These are phyloP conservation scores for Corythaixoides concolor DNA, from an alignment of 2,113 vertebrate species.

Conservation along the genomic window DNA sequence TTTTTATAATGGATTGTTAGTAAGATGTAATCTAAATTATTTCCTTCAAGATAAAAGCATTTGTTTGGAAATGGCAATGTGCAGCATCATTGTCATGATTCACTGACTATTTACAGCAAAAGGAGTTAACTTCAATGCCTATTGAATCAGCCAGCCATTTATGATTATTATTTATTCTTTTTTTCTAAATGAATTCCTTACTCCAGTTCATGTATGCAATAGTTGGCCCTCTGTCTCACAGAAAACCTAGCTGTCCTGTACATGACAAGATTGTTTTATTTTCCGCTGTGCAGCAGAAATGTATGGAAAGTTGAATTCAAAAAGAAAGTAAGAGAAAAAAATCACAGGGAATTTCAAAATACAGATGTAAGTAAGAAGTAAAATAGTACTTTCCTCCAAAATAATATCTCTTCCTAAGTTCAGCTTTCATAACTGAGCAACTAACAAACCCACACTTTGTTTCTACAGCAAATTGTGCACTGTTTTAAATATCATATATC, in stretches of 20 bases:
- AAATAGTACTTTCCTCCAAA: not conserved
- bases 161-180: constrained; percentile 45
- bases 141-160: constrained; percentile 20
- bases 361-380: not conserved
- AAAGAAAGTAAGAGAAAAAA: not conserved
- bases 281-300: not conserved
- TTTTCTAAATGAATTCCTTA: constrained; percentile 17
- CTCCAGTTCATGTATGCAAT: not conserved
- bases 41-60: not conserved
- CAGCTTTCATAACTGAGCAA: not conserved
- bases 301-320: not conserved
- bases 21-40: not conserved
- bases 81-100: not conserved
- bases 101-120: constrained; percentile 1
- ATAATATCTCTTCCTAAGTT: not conserved
- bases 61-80: not conserved
- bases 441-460: not conserved
- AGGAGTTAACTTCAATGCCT: not conserved
- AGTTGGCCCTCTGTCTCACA: not conserved
- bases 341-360: not conserved
- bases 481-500: not conserved
- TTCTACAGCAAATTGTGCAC: not conserved
- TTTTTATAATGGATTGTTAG: not conserved
- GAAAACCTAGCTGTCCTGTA: not conserved
- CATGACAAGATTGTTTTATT: not conserved